Conservation (phyloP, 2,113 vertebrate species). For the Oncorhynchus kisutch region DNA sequence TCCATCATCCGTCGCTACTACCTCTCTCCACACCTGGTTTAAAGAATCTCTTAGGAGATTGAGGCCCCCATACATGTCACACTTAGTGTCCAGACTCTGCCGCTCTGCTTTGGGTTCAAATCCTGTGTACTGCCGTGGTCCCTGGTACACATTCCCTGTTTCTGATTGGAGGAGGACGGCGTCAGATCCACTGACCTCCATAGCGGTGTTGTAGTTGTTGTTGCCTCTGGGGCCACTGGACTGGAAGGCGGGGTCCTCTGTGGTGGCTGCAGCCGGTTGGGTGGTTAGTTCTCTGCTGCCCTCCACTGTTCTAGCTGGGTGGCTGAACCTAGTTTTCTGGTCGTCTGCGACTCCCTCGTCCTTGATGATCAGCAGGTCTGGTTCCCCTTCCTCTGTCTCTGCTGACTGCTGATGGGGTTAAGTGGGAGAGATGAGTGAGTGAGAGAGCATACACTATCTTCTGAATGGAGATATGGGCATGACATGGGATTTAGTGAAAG, state of each 20-base stretch:
- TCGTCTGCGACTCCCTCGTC: conserved; percentile 39
- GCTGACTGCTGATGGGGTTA: conserved; percentile 27
- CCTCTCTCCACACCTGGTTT: too few species aligned
- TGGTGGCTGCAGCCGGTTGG: not conserved
- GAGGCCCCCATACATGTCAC: not conserved
- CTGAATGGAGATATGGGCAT: too few species aligned
- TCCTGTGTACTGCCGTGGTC: conserved; percentile 16
- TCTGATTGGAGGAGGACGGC: conserved; percentile 38
- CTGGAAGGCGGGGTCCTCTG: not conserved
- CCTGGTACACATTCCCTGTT: conserved; percentile 22
- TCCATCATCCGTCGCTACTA: too few species aligned
- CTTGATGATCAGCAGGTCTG: conserved; percentile 49
- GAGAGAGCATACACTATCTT: not conserved
- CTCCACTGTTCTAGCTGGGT: not conserved
- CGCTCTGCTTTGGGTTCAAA: conserved; percentile 33
- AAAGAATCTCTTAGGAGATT: not conserved
- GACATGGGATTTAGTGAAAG: too few species aligned
- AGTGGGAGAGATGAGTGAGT: not conserved
- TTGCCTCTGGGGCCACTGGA: not conserved
- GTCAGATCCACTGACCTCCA: conserved; percentile 66
- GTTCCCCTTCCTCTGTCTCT: conserved; percentile 36
- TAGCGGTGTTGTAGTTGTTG: not conserved
- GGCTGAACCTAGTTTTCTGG: conserved; percentile 4
- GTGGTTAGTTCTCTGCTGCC: not conserved
- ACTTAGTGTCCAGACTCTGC: not conserved